Evolutionary conservation across 1,140 invertebrate species (phyloP), one percentile per base, ranked within the genome.

Genomic region (Riptortus pedestris): DNA sequence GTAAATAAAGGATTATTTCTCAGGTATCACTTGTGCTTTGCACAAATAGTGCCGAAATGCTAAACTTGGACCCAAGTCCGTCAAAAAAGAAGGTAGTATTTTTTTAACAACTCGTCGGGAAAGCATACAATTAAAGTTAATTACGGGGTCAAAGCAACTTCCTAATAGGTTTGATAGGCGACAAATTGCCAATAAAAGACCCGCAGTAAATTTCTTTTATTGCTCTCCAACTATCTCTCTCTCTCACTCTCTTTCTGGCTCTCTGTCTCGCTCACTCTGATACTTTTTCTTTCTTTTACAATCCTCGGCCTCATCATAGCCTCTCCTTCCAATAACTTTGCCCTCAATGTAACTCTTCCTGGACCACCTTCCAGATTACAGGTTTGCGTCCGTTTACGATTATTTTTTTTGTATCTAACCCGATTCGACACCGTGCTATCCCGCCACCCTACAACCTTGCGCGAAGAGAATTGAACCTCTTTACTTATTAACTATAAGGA

Each of bases 191-290:
- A 38, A 14, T 38, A 38, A 38, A 38, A 38, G 31, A 7, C 14
- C 31, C 31, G 31, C 31, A 7, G 31, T 38, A 38, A 38, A 38
- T 38, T 7, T 38, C 31, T 38, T 38, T 38, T 38, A 38, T 14
- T 7, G 31, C 31, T 14, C 31, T 38, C 31, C 31, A 38, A 20
- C 48, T 18, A 5, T 18, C 48, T 9, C 48, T 18, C 48, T 18
- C 48, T 51, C 48, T 51, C 48, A 20, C 48, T 51, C 48, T 51
- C 48, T 51, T 18, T 51, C 48, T 51, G 7, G 5, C 48, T 51
- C 48, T 51, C 48, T 51, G 7, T 51, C 48, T 51, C 48, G 5
- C 48, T 51, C 48, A 11, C 38, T 43, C 38, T 43, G 38, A 11
- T n/a, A 11, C 38, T 43, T n/a, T 43, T n/a, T 43, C 38, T 43